A percentile compares a stretch with the other conserved stretches of the same genome.
These are phyloP conservation scores for Pyrocoelia pectoralis DNA, from an alignment of 2,888 invertebrate genomes.

Conservation along the genomic window DNA sequence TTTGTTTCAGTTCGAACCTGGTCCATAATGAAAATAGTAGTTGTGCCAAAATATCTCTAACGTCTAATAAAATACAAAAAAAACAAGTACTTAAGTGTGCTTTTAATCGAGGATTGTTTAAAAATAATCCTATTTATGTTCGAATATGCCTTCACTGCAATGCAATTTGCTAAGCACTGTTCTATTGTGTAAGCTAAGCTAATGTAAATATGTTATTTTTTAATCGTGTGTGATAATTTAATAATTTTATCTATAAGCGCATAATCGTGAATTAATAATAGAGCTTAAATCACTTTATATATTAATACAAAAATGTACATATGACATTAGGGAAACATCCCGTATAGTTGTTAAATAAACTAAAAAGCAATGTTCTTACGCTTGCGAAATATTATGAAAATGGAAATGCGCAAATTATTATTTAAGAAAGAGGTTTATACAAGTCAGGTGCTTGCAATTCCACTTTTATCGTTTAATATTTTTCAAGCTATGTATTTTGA, in stretches of 20 bases:
- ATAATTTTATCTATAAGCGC: conserved; percentile 27
- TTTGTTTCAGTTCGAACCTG: too few relatives aligned
- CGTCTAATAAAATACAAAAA: conserved; percentile 14
- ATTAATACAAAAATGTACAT: conserved; percentile 14
- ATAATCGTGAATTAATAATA: conserved; percentile 23
- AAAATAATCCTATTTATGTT: conserved; percentile 1
- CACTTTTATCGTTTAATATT: conserved; percentile 11
- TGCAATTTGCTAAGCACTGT: conserved; percentile 54
- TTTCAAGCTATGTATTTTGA: background rate
- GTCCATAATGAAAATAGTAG: conserved; percentile 3
- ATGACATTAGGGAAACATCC: conserved; percentile 26
- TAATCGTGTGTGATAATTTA: conserved; percentile 28
- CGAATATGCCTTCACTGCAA: conserved; percentile 55
- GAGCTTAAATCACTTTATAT: conserved; percentile 20
- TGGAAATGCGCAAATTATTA: conserved; percentile 22
- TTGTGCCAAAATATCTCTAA: conserved; percentile 19
- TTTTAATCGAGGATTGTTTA: background rate
- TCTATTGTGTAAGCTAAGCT: conserved; percentile 36
- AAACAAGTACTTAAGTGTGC: background rate
- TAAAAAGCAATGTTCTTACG: conserved; percentile 25
- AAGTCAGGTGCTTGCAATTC: conserved; percentile 17
- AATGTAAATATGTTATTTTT: conserved; percentile 30
- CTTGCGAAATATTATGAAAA: conserved; percentile 29
- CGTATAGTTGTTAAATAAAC: conserved; percentile 21
- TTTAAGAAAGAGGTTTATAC: background rate